Percentiles rank a stretch among this genome's conserved stretches.
Evolutionary conservation across 2,888 invertebrate genomes (phyloP).

Genomic region (Halocaridina rubra): DNA sequence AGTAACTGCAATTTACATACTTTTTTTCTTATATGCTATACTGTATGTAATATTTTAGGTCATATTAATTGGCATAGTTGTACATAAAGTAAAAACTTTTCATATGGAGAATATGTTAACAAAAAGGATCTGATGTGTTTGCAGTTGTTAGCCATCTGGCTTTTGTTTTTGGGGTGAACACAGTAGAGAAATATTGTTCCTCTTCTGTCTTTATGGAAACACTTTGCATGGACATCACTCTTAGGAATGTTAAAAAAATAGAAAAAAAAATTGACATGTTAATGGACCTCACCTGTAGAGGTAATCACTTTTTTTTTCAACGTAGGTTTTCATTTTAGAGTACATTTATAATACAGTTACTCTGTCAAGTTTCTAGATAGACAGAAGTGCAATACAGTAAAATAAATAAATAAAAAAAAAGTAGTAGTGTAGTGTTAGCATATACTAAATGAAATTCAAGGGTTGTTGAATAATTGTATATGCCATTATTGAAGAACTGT

Average conservation of each 20-base stretch:
- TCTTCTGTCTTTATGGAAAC: conserved; percentile 55
- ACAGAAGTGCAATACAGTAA: conserved; percentile 20
- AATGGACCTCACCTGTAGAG: too few relatives aligned
- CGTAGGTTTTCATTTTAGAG: too few relatives aligned
- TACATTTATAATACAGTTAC: too few relatives aligned
- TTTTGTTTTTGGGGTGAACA: conserved; percentile 23
- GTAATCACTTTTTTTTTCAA: too few relatives aligned
- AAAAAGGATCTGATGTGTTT: conserved; percentile 23
- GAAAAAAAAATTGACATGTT: not conserved
- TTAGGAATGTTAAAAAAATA: not conserved
- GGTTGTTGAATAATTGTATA: not conserved
- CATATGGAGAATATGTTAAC: not conserved
- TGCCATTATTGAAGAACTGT: not conserved
- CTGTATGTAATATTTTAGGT: not conserved
- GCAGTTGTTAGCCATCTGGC: conserved; percentile 16
- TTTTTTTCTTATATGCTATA: not conserved
- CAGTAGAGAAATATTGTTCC: conserved; percentile 29
- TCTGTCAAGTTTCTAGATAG: conserved; percentile 37
- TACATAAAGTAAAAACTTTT: not conserved
- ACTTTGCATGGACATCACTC: not conserved
- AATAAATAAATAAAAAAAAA: not conserved
- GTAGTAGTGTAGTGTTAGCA: not conserved
- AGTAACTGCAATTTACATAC: not conserved
- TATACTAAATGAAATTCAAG: not conserved
- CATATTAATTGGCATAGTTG: not conserved